Percentiles rank a stretch among this genome's conserved stretches.
phyloP scores from a whole-genome alignment of 2,797 vertebrate species.

The Gambusia yucatana region DNA sequence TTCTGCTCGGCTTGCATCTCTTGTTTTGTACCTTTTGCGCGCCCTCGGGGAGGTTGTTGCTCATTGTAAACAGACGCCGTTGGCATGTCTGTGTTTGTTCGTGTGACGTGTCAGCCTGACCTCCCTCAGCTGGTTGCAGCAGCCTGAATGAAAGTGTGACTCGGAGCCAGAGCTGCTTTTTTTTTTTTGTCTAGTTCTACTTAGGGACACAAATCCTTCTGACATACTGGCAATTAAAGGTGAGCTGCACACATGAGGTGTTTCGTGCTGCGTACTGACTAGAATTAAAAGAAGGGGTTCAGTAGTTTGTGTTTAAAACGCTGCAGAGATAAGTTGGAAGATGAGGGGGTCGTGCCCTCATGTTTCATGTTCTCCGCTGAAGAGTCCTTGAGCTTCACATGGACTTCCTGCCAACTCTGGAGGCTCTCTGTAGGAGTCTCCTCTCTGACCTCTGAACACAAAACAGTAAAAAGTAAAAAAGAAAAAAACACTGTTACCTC shows the following conservation, averaged over 20 bases:
- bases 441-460: conserved; percentile 33
- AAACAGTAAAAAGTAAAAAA: background rate
- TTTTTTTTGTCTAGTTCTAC: background rate
- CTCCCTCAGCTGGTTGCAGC: conserved; percentile 20
- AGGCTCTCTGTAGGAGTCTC: conserved; percentile 15
- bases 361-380: conserved; percentile 24
- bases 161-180: conserved; percentile 12
- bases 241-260: conserved; percentile 36
- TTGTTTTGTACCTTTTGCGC: conserved; percentile 74
- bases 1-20: conserved; percentile 47
- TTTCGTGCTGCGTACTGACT: conserved; percentile 15
- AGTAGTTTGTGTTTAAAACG: conserved; percentile 6
- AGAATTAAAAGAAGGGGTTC: conserved; percentile 6
- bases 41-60: conserved; percentile 66
- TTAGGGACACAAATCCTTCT: conserved; percentile 36
- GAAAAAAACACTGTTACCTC: conserved; percentile 1
- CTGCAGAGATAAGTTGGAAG: conserved; percentile 23
- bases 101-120: conserved; percentile 40
- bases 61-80: conserved; percentile 64
- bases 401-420: conserved; percentile 18
- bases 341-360: conserved; percentile 18
- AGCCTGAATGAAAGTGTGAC: conserved; percentile 31
- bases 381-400: conserved; percentile 46
- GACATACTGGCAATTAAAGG: conserved; percentile 40
- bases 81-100: conserved; percentile 70